Conservation (phyloP, 2,113 vertebrate genomes). For the Atrichornis clamosus region DNA sequence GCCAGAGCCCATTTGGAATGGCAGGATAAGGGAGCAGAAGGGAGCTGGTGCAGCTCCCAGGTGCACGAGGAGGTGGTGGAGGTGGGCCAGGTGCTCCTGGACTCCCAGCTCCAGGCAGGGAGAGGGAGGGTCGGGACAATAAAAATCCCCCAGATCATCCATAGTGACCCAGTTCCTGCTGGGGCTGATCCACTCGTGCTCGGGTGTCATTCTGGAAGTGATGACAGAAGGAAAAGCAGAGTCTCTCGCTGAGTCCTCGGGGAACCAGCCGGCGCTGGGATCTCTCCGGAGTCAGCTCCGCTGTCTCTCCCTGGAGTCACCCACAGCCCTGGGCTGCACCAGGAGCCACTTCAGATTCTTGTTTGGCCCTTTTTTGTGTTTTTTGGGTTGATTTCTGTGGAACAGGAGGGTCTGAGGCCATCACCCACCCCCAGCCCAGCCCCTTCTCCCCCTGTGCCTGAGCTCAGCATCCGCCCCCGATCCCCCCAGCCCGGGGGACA, state of each 20-base stretch:
- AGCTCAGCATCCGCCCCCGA: not conserved
- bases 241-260: not conserved
- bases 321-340: not conserved
- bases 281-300: no score
- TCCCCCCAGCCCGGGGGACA: not conserved
- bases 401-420: accelerated
- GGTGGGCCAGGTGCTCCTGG: not conserved
- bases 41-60: not conserved
- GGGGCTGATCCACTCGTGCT: not conserved
- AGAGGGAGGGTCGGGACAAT: no score
- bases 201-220: not conserved
- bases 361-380: accelerated
- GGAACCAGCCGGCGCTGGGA: not conserved
- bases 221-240: not conserved
- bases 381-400: not conserved
- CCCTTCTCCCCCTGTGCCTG: not conserved
- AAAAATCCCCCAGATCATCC: not conserved
- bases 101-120: accelerated
- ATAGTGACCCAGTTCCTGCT: not conserved
- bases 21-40: not conserved
- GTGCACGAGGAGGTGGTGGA: not conserved
- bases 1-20: not conserved
- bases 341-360: not conserved
- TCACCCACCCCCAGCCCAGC: not conserved
- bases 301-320: not conserved